Percentiles rank a stretch among this genome's conserved stretches.
These are phyloP conservation scores for Neoaliturus tenellus DNA, from an alignment of 2,888 invertebrate species.

Conservation along the genomic window DNA sequence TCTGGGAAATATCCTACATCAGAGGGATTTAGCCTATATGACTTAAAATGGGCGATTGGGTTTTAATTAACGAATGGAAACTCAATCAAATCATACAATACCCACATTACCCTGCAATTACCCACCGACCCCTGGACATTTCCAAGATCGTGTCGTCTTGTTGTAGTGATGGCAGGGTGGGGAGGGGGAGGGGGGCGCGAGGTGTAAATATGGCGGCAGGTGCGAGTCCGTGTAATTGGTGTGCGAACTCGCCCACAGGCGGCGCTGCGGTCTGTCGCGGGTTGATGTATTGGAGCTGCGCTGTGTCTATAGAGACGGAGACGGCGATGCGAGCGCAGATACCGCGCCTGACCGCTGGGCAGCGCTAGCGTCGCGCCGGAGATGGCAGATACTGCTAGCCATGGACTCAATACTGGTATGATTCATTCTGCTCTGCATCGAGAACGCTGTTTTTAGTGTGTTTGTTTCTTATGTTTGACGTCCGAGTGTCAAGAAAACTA, in stretches of 20 bases:
- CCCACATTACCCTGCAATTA: too few relatives aligned
- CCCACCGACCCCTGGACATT: not conserved
- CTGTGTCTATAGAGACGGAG: not conserved
- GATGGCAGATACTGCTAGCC: too few relatives aligned
- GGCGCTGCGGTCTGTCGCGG: not conserved
- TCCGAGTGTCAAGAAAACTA: too few relatives aligned
- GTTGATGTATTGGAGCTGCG: constrained; percentile 10
- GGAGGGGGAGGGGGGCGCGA: not conserved
- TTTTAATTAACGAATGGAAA: too few relatives aligned
- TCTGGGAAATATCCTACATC: too few relatives aligned
- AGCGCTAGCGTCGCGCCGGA: not conserved
- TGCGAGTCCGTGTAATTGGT: constrained; percentile 5
- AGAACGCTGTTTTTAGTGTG: too few relatives aligned
- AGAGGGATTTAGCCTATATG: too few relatives aligned
- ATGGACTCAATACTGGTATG: too few relatives aligned
- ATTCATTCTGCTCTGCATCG: too few relatives aligned
- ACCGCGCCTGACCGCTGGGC: not conserved
- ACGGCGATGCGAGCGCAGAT: not conserved
- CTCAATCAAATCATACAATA: too few relatives aligned
- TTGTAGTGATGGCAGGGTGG: not conserved
- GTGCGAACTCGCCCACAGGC: not conserved
- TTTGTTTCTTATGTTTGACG: too few relatives aligned
- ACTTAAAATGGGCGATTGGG: too few relatives aligned
- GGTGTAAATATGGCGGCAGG: constrained; percentile 30
- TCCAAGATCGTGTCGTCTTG: not conserved